phyloP scores from a whole-genome alignment of 2,113 vertebrate species.

The Phrynocephalus versicolor region DNA sequence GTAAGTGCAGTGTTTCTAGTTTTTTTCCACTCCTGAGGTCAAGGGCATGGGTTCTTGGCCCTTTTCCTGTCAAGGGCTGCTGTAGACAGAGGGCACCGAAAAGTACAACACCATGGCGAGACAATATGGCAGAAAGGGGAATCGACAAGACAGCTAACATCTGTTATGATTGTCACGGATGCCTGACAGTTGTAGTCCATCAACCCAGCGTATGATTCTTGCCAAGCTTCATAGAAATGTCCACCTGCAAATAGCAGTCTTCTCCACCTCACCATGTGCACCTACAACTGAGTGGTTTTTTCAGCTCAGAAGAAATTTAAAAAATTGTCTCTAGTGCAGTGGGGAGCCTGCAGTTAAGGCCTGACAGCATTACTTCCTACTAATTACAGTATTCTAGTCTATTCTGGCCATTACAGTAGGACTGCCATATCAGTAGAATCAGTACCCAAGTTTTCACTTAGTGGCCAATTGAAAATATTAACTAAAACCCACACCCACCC shows the following conservation, averaged over 20 bases:
- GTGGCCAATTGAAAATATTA: too few species aligned
- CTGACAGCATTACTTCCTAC: too few species aligned
- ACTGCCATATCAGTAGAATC: too few species aligned
- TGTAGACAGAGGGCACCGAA: background rate
- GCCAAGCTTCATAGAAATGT: background rate
- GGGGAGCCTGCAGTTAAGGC: too few species aligned
- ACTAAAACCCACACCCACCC: too few species aligned
- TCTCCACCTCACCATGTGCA: background rate
- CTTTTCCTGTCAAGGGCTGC: background rate
- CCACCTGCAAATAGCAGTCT: background rate
- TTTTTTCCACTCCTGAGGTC: background rate
- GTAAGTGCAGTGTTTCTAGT: background rate
- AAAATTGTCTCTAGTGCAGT: too few species aligned
- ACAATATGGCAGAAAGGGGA: background rate
- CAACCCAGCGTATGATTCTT: background rate
- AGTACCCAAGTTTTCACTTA: too few species aligned
- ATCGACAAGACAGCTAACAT: background rate
- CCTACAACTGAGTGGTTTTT: background rate
- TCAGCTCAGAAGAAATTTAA: background rate
- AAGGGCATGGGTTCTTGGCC: background rate
- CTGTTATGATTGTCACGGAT: background rate
- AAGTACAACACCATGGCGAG: too few species aligned
- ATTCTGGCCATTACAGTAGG: too few species aligned
- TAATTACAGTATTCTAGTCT: too few species aligned
- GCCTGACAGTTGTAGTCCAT: too few species aligned